Conservation (phyloP, 2,113 vertebrate genomes). For the human region DNA sequence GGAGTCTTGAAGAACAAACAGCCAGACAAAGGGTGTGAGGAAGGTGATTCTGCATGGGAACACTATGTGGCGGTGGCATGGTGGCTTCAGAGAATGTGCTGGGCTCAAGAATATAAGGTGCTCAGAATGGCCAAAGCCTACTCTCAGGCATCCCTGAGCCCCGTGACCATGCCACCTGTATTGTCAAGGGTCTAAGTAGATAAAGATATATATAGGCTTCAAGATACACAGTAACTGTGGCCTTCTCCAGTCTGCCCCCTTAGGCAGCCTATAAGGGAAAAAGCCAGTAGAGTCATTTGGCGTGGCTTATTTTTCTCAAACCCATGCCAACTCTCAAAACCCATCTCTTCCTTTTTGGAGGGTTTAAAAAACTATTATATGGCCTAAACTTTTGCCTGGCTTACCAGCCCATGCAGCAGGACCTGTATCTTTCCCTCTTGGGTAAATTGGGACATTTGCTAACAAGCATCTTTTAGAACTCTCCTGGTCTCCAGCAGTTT, state of each 20-base stretch:
- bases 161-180: fast-evolving
- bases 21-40: background rate
- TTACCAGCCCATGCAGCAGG: background rate
- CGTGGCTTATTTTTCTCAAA: conserved; percentile 25
- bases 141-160: background rate
- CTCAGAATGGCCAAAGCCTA: background rate
- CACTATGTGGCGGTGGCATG: background rate
- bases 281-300: background rate
- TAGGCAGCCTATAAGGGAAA: background rate
- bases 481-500: background rate
- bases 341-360: background rate
- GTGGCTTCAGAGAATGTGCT: background rate
- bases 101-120: background rate
- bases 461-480: background rate
- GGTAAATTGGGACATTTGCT: background rate
- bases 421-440: background rate
- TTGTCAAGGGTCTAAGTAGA: background rate
- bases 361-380: background rate
- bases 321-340: background rate
- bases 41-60: background rate
- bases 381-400: background rate
- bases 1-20: background rate
- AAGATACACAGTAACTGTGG: background rate
- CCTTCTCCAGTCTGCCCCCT: background rate
- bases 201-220: background rate